Percentiles rank a stretch among this genome's conserved stretches.
Conservation (phyloP, 2,797 vertebrate genomes). For the Pseudocheirus occidentalis region DNA sequence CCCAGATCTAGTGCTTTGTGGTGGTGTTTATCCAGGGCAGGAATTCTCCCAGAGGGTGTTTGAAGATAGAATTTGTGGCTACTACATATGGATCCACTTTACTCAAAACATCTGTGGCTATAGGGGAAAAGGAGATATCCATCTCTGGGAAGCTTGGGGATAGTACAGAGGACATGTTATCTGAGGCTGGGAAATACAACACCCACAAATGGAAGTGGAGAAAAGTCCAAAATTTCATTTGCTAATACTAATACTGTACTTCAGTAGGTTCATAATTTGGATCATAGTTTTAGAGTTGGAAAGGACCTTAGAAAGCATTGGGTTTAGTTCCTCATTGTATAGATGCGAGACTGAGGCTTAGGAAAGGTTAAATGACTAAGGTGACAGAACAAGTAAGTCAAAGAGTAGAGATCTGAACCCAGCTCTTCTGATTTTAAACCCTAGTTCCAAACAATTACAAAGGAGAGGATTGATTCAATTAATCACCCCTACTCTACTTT, state of each 20-base stretch:
- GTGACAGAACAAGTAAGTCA: neutral
- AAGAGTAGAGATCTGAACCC: neutral
- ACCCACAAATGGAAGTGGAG: neutral
- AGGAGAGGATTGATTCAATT: neutral
- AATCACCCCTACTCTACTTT: neutral
- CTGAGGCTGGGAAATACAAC: neutral
- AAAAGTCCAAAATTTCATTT: neutral
- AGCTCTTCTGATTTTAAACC: neutral
- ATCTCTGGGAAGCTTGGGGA: neutral
- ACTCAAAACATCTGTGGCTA: neutral
- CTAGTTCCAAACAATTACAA: neutral
- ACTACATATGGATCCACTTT: neutral
- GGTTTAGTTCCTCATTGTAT: neutral
- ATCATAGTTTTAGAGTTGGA: neutral
- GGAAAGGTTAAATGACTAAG: neutral
- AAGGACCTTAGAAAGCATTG: neutral
- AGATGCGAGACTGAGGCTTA: neutral
- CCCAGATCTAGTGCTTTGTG: rapidly evolving
- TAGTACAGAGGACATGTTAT: neutral
- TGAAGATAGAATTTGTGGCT: neutral
- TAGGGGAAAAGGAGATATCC: neutral
- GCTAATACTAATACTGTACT: neutral
- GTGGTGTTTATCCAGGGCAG: neutral
- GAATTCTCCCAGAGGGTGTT: neutral
- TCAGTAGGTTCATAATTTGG: neutral